These are phyloP conservation scores for Schmidtea mediterranea DNA, from an alignment of 1,140 invertebrate species.

Conservation along the genomic window DNA sequence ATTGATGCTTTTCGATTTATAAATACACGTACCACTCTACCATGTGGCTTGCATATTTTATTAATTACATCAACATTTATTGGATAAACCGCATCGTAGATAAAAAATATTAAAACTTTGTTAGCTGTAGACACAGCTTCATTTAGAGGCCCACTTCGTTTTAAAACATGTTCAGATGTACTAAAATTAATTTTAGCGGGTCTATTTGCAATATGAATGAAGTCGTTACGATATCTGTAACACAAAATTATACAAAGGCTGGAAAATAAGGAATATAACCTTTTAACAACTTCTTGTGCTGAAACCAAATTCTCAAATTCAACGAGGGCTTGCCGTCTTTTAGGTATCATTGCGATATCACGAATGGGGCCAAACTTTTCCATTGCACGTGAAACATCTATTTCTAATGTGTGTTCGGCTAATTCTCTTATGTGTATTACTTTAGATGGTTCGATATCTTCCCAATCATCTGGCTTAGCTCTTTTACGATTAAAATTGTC, in stretches of 20 bases:
- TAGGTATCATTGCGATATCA: neutral
- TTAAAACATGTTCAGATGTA: neutral
- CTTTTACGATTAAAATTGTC: too few species aligned
- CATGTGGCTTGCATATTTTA: slow-evolving; percentile 72
- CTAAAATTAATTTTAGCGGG: neutral
- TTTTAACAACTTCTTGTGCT: neutral
- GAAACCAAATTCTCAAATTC: neutral
- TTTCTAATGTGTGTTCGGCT: neutral
- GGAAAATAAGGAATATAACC: too few species aligned
- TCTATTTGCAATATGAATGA: neutral
- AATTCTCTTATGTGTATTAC: neutral
- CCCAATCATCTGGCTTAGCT: too few species aligned
- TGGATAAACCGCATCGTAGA: slow-evolving; percentile 82
- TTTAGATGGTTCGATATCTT: neutral
- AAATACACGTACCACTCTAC: slow-evolving; percentile 69
- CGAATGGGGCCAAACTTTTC: neutral
- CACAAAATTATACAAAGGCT: too few species aligned
- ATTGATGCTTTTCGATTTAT: slow-evolving; percentile 74
- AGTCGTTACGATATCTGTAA: too few species aligned
- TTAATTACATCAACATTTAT: slow-evolving; percentile 94
- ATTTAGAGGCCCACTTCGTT: slow-evolving; percentile 22
- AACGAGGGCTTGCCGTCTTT: neutral
- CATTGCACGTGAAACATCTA: neutral
- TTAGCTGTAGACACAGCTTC: slow-evolving; percentile 31
- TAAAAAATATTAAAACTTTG: slow-evolving; percentile 72